Percentiles rank a stretch among this genome's conserved stretches.
These are phyloP conservation scores for Eretmocerus hayati DNA, from an alignment of 2,888 invertebrate species.

Conservation along the genomic window DNA sequence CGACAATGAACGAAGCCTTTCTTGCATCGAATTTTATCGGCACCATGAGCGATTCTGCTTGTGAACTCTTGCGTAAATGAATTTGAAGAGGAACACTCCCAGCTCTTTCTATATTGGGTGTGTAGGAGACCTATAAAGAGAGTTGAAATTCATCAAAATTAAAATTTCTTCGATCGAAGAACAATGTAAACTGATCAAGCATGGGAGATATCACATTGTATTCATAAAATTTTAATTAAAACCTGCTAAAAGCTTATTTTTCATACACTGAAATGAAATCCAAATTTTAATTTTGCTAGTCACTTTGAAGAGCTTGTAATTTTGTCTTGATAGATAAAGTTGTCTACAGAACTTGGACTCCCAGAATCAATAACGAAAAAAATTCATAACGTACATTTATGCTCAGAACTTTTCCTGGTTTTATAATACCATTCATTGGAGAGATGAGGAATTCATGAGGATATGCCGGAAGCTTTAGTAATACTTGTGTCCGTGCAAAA, in stretches of 20 bases:
- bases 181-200: too few relatives aligned
- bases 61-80: constrained; percentile 52
- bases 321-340: too few relatives aligned
- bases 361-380: too few relatives aligned
- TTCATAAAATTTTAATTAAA: too few relatives aligned
- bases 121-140: constrained; percentile 49
- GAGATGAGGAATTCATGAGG: constrained; percentile 53
- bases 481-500: constrained; percentile 46
- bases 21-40: constrained; percentile 51
- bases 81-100: constrained; percentile 50
- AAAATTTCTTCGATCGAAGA: too few relatives aligned
- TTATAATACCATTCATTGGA: constrained; percentile 49
- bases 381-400: constrained; percentile 41
- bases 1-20: constrained; percentile 49
- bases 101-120: constrained; percentile 51
- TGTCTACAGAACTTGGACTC: too few relatives aligned
- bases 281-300: too few relatives aligned
- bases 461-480: constrained; percentile 46
- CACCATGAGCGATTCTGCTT: constrained; percentile 51
- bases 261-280: too few relatives aligned
- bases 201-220: too few relatives aligned
- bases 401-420: constrained; percentile 46
- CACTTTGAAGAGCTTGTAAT: too few relatives aligned
- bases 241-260: too few relatives aligned
- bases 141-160: too few relatives aligned